A percentile compares a stretch with the other conserved stretches of the same genome.
Evolutionary conservation across 2,888 invertebrate genomes (phyloP).

Genomic region (Drosophila hawaiiensis): DNA sequence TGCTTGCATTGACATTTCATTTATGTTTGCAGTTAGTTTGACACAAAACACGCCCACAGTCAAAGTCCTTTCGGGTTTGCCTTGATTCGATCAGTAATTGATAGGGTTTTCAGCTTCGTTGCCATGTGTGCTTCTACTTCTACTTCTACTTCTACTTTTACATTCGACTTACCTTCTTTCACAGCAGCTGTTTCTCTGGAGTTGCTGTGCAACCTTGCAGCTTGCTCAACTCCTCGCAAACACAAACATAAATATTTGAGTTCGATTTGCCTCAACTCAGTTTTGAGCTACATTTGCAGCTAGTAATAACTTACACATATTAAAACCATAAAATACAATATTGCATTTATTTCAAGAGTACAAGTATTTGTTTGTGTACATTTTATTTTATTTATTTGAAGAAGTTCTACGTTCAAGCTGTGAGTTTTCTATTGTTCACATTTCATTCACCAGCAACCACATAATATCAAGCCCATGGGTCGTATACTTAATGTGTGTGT

Average conservation of each 20-base stretch:
- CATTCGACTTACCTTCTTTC: not conserved
- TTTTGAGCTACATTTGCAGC: not conserved
- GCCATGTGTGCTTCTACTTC: slow-evolving; percentile 9
- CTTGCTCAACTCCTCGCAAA: slow-evolving; percentile 3
- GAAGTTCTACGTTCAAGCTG: not conserved
- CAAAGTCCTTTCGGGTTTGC: slow-evolving; percentile 50
- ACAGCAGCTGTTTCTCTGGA: slow-evolving; percentile 15
- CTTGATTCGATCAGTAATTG: slow-evolving; percentile 57
- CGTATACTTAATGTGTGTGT: slow-evolving; percentile 46
- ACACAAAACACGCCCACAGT: slow-evolving; percentile 35
- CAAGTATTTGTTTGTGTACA: not conserved
- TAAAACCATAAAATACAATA: not conserved
- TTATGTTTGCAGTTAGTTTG: slow-evolving; percentile 62
- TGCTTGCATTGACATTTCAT: slow-evolving; percentile 72
- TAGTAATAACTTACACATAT: not conserved
- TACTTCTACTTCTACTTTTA: not conserved
- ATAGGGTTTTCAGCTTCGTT: slow-evolving; percentile 55
- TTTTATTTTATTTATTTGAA: not conserved
- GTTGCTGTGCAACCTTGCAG: not conserved
- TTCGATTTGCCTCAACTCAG: slow-evolving; percentile 1
- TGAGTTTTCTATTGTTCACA: slow-evolving; percentile 12
- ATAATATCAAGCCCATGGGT: slow-evolving; percentile 6
- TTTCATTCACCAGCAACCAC: slow-evolving; percentile 8
- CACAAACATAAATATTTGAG: slow-evolving; percentile 36
- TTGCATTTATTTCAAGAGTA: not conserved